These are phyloP conservation scores for Bombus pascuorum DNA, from an alignment of 1,140 invertebrate genomes.

Conservation along the genomic window DNA sequence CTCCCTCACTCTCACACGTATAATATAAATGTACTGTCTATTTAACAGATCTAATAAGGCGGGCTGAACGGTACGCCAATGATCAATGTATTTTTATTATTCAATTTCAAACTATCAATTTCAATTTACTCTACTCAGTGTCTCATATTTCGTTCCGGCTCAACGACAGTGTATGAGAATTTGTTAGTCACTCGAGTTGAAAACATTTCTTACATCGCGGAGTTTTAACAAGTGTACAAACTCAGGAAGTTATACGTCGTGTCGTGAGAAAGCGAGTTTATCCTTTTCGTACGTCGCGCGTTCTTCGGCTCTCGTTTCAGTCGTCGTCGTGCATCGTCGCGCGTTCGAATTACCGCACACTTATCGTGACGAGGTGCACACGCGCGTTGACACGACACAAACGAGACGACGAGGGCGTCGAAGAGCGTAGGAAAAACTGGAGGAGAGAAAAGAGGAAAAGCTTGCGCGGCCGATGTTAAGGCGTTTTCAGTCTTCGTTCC, in stretches of 20 bases:
- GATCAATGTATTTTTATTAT: neutral
- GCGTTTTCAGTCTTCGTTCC: conserved; percentile 45
- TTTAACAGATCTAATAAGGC: neutral
- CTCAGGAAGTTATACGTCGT: no score
- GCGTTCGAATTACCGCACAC: conserved; percentile 12
- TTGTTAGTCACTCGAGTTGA: neutral
- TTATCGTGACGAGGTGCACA: neutral
- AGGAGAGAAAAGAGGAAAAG: conserved; percentile 26
- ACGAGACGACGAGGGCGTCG: no score
- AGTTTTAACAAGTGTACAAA: neutral
- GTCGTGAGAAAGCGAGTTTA: neutral
- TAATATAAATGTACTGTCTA: no score
- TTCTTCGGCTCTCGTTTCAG: neutral
- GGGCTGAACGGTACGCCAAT: neutral
- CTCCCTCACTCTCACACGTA: no score
- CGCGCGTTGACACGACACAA: neutral
- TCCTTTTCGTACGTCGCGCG: neutral
- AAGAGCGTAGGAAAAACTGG: neutral
- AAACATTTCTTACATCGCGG: no score
- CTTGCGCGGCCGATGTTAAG: conserved; percentile 16
- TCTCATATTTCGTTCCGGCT: neutral
- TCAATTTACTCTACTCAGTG: neutral
- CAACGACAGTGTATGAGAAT: neutral
- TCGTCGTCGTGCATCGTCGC: neutral
- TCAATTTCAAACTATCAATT: neutral